Percentiles rank a stretch among this genome's conserved stretches.
Conservation (phyloP, 1,140 invertebrate genomes). For the Cydia amplana region DNA sequence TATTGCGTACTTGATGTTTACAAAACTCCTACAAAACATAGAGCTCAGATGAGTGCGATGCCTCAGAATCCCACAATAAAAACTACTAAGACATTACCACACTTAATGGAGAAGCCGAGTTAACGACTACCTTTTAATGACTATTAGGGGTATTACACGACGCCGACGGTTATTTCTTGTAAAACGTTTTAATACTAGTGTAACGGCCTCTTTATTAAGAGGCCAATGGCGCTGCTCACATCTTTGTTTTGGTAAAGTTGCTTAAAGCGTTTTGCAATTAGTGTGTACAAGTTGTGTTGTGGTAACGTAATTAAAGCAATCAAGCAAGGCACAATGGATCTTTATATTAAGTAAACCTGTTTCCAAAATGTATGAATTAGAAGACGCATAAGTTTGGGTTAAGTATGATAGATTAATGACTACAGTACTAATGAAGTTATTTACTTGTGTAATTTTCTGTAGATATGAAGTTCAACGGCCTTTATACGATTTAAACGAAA, state of each 20-base stretch:
- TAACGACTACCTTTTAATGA: slow-evolving; percentile 32
- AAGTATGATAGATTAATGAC: background rate
- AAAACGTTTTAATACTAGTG: slow-evolving; percentile 24
- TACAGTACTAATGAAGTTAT: background rate
- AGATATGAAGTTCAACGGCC: background rate
- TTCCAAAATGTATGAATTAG: background rate
- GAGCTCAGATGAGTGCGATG: background rate
- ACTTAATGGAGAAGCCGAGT: slow-evolving; percentile 25
- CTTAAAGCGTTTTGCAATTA: slow-evolving; percentile 27
- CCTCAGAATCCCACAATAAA: slow-evolving; percentile 18
- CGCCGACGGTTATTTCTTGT: slow-evolving; percentile 7
- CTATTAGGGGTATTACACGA: slow-evolving; percentile 28
- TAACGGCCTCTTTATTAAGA: slow-evolving; percentile 8
- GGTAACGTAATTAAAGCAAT: background rate
- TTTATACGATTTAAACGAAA: too few relatives aligned
- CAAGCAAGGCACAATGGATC: background rate
- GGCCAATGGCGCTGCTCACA: slow-evolving; percentile 7
- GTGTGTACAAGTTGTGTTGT: slow-evolving; percentile 7
- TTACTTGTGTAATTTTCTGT: background rate
- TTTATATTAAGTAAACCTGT: slow-evolving; percentile 1
- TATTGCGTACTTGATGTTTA: background rate
- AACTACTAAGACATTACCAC: slow-evolving; percentile 22
- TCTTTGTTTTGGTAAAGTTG: slow-evolving; percentile 22
- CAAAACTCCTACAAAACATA: background rate
- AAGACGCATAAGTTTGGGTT: background rate